phyloP scores from a whole-genome alignment of 1,140 invertebrate genomes.

The Drosophila repletoides region DNA sequence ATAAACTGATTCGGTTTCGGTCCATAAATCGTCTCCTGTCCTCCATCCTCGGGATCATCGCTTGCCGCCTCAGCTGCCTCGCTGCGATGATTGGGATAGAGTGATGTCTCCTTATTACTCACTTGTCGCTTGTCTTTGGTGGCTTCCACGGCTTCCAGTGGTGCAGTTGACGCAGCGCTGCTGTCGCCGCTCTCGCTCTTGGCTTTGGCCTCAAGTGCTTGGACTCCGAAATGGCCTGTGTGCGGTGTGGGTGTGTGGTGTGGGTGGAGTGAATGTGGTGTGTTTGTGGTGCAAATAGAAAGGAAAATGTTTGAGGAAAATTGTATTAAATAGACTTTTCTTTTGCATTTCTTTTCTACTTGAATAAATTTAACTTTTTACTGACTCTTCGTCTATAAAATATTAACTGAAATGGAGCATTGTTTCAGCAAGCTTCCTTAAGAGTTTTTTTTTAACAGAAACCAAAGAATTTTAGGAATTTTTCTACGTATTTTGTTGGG shows the following conservation, averaged over 20 bases:
- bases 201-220: conserved; percentile 40
- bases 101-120: conserved; percentile 63
- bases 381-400: no score
- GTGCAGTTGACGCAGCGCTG: conserved; percentile 24
- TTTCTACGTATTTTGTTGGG: no score
- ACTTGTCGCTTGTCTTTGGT: conserved; percentile 79
- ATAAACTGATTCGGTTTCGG: conserved; percentile 77
- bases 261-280: neutral
- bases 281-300: conserved; percentile 8
- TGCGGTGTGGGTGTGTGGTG: neutral
- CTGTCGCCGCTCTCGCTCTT: conserved; percentile 33
- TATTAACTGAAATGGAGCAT: no score
- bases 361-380: no score
- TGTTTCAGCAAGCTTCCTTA: no score
- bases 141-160: conserved; percentile 41
- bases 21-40: conserved; percentile 78
- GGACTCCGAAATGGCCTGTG: conserved; percentile 46
- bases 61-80: conserved; percentile 7
- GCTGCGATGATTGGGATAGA: conserved; percentile 74
- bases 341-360: no score
- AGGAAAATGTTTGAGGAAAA: neutral
- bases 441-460: no score
- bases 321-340: no score
- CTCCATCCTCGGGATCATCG: conserved; percentile 76
- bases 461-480: no score